Conservation (phyloP, 1,140 invertebrate species). For the Alviniconcha marisindica region DNA sequence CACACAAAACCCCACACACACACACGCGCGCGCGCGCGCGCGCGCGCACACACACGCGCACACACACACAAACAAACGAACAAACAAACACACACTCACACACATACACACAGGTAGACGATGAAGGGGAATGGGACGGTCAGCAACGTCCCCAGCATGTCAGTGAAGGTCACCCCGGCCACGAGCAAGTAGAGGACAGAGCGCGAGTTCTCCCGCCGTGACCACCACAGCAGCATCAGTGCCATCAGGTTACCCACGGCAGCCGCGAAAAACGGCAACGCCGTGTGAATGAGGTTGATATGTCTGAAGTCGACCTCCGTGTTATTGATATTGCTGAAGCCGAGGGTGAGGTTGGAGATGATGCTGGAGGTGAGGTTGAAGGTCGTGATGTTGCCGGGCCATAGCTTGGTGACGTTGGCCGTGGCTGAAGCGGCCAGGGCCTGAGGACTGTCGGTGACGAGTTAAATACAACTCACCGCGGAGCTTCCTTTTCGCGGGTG, state of each 20-base stretch:
- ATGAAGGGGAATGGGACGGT: constrained; percentile 65
- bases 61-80: no score
- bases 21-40: neutral
- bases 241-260: constrained; percentile 63
- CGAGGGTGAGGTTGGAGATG: neutral
- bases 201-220: constrained; percentile 54
- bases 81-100: no score
- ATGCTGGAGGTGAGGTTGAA: neutral
- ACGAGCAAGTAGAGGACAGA: constrained; percentile 66
- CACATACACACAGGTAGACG: constrained; percentile 50
- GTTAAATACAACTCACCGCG: no score
- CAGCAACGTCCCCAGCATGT: constrained; percentile 64
- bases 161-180: constrained; percentile 59
- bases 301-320: neutral
- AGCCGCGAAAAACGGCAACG: constrained; percentile 58
- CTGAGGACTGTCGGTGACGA: neutral
- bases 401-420: neutral
- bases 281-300: constrained; percentile 20
- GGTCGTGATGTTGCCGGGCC: neutral
- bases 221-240: constrained; percentile 55
- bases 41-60: no score
- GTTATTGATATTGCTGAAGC: no score
- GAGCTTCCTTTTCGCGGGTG: no score
- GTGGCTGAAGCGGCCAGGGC: neutral
- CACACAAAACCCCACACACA: neutral